A percentile compares a stretch with the other conserved stretches of the same genome.
phyloP scores from a whole-genome alignment of 2,113 vertebrate species.

The Glareola pratincola region DNA sequence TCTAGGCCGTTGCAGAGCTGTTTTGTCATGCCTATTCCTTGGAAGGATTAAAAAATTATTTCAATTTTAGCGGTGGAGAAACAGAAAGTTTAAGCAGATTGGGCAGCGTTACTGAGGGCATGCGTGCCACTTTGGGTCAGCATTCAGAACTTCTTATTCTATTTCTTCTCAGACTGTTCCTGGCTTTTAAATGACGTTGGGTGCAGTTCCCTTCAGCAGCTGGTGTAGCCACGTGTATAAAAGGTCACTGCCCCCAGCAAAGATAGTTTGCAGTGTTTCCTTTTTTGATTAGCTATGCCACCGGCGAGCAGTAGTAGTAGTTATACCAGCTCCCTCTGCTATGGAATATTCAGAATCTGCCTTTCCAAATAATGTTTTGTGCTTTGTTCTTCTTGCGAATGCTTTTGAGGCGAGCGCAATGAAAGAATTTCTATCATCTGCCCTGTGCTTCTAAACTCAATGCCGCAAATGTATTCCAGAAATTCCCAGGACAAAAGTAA shows the following conservation, averaged over 20 bases:
- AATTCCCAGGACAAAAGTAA: background rate
- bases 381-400: background rate
- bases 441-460: background rate
- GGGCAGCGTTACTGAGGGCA: background rate
- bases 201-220: background rate
- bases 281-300: fast-evolving
- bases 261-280: background rate
- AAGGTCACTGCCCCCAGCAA: background rate
- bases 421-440: background rate
- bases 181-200: fast-evolving
- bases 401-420: background rate
- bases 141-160: background rate
- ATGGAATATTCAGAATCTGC: background rate
- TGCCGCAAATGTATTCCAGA: background rate
- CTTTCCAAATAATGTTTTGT: background rate
- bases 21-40: background rate
- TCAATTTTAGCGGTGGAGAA: background rate
- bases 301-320: background rate
- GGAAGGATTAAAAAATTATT: background rate
- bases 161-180: background rate
- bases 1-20: background rate
- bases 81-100: background rate
- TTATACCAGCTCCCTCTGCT: background rate
- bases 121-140: background rate
- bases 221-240: fast-evolving